These are phyloP conservation scores for Paralvinella palmiformis DNA, from an alignment of 1,140 invertebrate species.

Conservation along the genomic window DNA sequence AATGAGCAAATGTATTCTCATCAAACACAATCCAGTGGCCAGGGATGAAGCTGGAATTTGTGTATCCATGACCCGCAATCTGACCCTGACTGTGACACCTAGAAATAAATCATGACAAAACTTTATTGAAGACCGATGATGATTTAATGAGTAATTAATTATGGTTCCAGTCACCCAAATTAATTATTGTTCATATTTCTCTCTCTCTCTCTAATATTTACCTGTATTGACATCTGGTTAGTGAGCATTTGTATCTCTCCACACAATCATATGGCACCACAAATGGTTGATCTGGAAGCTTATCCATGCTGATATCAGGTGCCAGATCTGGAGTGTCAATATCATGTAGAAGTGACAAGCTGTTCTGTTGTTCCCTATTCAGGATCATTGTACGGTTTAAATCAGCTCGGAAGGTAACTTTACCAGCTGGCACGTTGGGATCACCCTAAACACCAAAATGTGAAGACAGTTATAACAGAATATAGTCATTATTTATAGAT, in stretches of 20 bases:
- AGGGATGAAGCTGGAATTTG: conserved; percentile 25
- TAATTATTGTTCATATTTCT: no score
- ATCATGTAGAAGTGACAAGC: conserved; percentile 17
- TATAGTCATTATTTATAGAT: no score
- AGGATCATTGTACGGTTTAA: conserved; percentile 30
- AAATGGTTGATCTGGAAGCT: conserved; percentile 28
- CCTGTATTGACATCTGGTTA: no score
- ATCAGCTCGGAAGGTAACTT: conserved; percentile 34
- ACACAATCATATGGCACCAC: conserved; percentile 23
- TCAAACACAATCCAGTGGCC: conserved; percentile 39
- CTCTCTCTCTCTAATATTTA: no score
- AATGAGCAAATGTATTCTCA: conserved; percentile 37
- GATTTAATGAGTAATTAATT: conserved; percentile 3
- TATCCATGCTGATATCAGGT: conserved; percentile 6
- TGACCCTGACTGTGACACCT: conserved; percentile 36
- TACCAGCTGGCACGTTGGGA: conserved; percentile 37
- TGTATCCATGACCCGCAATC: conserved; percentile 33
- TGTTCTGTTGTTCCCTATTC: conserved; percentile 26
- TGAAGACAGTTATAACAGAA: no score
- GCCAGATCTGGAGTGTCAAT: conserved; percentile 21
- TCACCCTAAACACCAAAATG: no score
- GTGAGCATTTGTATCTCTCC: conserved; percentile 13
- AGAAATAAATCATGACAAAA: conserved; percentile 14
- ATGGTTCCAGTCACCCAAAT: no score
- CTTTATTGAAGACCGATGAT: neutral